Base-by-base conservation (phyloP, 2,113 vertebrate genomes). In the Poicephalus meyeri region DNA sequence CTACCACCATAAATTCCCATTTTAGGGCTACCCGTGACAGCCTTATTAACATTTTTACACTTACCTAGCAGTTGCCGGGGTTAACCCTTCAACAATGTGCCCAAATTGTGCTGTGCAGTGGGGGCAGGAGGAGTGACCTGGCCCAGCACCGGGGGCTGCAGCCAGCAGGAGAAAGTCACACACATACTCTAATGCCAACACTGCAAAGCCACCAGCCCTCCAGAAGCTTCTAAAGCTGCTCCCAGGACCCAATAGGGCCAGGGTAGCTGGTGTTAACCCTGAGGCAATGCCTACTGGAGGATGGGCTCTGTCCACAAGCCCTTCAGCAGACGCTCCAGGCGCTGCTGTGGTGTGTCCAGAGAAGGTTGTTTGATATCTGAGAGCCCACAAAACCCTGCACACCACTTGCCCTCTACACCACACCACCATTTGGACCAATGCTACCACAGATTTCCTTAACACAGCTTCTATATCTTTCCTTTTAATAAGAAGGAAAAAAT, bases 41-140 rank as follows among this genome's bases (percentile, higher is more conserved):
- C 88, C 68, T 93, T 92, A 96, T 96, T 95, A 96, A 94, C 94
- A 87, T 87, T 97, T 97, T 96, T 86, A 94, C 92, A 94, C 95
- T 92, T 95, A 70, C 37, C 80, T 77, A 74, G 72, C 65, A 80
- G 80, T 74, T 72, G 68, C 77, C 1, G 16, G 37, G 65, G 74
- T 94, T 95, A 97, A 96, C 91, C 72, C 91, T 88, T 93, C 69
- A 84, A 17, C 55, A 60, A 26, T 3, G 0, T 29, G 39, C 90
- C 85, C 87, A 70, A n/a, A 47, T 11, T 28, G 33, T 72, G 82
- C 71, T 25, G 61, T 21, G 65, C 66, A 6, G 1, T 0, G 6
- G 9, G 41, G 52, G 8, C 41, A 68, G 20, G 37, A 50, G 23
- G 11, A 12, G n/a, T 24, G 29, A 70, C 50, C 78, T 64, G 33